These are phyloP conservation scores for Auanema sp. DNA, from an alignment of 2,888 invertebrate genomes.

Conservation along the genomic window DNA sequence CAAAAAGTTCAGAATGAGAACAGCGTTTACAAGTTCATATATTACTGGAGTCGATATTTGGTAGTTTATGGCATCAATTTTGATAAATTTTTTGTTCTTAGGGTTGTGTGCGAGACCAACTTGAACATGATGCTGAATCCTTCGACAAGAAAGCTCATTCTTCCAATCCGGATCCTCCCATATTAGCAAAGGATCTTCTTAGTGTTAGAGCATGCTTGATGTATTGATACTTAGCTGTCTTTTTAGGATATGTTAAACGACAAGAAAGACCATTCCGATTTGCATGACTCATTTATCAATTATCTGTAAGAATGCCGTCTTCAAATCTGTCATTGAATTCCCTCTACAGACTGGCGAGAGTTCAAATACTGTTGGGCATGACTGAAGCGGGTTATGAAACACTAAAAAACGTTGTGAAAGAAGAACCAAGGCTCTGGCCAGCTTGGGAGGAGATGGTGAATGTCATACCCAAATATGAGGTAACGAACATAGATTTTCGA, in stretches of 20 bases:
- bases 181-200: conserved; percentile 8
- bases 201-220: too few relatives aligned
- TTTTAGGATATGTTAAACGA: conserved; percentile 28
- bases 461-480: conserved; percentile 70
- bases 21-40: conserved; percentile 78
- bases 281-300: conserved; percentile 16
- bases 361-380: conserved; percentile 30
- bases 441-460: conserved; percentile 90
- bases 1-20: conserved; percentile 30
- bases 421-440: conserved; percentile 78
- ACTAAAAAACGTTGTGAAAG: conserved; percentile 24
- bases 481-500: neutral
- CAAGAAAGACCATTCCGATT: conserved; percentile 9
- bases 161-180: conserved; percentile 15
- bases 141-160: conserved; percentile 37
- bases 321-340: neutral
- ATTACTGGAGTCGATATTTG: conserved; percentile 65
- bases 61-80: conserved; percentile 10
- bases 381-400: conserved; percentile 22
- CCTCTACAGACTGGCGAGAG: conserved; percentile 11
- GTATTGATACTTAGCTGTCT: too few relatives aligned
- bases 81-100: conserved; percentile 8
- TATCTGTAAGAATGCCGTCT: conserved; percentile 17
- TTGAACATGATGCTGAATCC: conserved; percentile 45
- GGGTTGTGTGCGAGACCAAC: conserved; percentile 30